Evolutionary conservation across 1,140 invertebrate genomes (phyloP), one percentile per base, ranked within the genome.

Genomic region (Mercenaria mercenaria): DNA sequence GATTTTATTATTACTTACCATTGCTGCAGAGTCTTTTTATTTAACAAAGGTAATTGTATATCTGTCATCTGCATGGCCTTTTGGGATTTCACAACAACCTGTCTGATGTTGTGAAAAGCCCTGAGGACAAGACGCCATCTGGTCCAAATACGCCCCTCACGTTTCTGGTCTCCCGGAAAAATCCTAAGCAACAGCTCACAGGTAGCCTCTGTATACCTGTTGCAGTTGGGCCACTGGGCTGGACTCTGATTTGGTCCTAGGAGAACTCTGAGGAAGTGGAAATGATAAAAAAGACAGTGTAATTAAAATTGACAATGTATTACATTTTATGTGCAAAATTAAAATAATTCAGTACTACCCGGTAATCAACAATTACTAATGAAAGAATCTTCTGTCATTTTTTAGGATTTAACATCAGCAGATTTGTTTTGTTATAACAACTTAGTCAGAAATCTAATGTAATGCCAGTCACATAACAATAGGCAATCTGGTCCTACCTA

Each of bases 191-290:
- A 85, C 37, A 41, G 37, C 18, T 83, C 32, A 29, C 88, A 56
- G 29, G 77, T 81, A 43, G 89, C 91, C 86, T 91, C 89, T n/a
- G 61, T 72, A 34, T 92, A 92, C 32, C 91, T 56, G 37, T 92
- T 92, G 32, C 89, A 91, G 61, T 91, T 67, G 26, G 91, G 91
- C 91, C 91, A 90, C 29, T 83, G 67, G 32, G 88, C 83, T 34
- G 77, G 87, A 11, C 64, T 67, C 59, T 50, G 37, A 41, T 91
- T 91, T 3, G 91, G 91, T 32, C 91, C 86, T 13, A 91, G 90
- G 37, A 91, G 56, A 69, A 72, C 81, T 67, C 90, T 91, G 26
- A 81, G 23, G 41, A n/a, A 81, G 76, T 29, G 20, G 81, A 39
- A 76, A 81, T 69, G 32, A 86, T 23, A 72, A 61, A 87, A 74